Base-by-base conservation (phyloP, 2,888 invertebrate species). In the Xestia sexstrigata region DNA sequence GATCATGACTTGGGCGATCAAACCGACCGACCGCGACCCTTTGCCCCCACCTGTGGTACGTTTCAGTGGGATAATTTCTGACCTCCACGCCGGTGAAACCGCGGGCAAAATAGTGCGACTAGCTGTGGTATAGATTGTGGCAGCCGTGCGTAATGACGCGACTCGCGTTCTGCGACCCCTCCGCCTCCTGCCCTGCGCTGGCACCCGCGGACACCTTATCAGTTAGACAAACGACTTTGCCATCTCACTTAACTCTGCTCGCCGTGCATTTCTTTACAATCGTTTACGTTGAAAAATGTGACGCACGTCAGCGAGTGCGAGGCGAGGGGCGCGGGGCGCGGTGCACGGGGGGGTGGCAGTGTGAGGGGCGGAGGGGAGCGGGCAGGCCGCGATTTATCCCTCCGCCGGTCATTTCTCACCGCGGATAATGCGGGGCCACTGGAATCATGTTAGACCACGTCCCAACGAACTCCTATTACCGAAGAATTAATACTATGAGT, bases 281-380 rank as follows among this genome's bases (percentile, higher is more conserved):
- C 55, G 80, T 84, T 82, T 76, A 84, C 69, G 72, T 75, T 81
- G 84, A 84, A 79, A 83, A 87, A 87, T 87, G 87, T 74, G 79
- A 80, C 69, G 82, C 78, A 73, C 70, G 63, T 42, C 15, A 45
- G 69, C 39, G 47, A 39, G 63, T 5, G 69, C 17, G 17, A 15
- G 35, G 47, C 9, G 60, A 8, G 52, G n/a, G 52, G 49, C 8
- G 20, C 7, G 49, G 49, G 23, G 52, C 23, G 52, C 23, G 55
- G 17, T 30, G 30, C n/a, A 6, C n/a, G 6, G 55, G 23, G 26
- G 7, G 7, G 15, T 0, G n/a, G 35, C 1, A 5, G 26, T 9
- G 20, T 20, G 30, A 7, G 26, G 15, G 58, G 35, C 0, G 49
- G 52, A 17, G 45, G 7, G 15, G 23, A 0, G 17, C 15, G 11